These are phyloP conservation scores for Abrostola tripartita DNA, from an alignment of 2,888 invertebrate species.

Conservation along the genomic window DNA sequence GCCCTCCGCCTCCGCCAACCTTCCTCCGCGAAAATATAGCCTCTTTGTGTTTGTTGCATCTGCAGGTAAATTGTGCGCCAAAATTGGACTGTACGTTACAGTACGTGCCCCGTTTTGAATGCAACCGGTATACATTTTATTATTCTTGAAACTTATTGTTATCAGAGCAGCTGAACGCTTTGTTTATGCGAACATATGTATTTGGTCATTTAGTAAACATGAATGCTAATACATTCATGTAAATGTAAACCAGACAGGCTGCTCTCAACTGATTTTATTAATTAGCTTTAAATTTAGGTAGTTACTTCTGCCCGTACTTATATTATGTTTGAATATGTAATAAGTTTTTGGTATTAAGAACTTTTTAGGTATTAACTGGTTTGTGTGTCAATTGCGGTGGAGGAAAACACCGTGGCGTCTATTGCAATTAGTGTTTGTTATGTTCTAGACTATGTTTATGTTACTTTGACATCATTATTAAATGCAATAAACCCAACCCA, in stretches of 20 bases:
- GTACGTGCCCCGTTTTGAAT: constrained; percentile 78
- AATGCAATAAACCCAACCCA: too few relatives aligned
- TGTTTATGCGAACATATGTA: constrained; percentile 51
- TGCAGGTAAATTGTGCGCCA: constrained; percentile 87
- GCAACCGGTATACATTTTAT: constrained; percentile 80
- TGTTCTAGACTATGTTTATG: too few relatives aligned
- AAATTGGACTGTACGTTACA: constrained; percentile 83
- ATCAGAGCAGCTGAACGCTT: constrained; percentile 71
- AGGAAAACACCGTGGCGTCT: too few relatives aligned
- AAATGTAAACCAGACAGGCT: constrained; percentile 20
- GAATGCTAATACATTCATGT: constrained; percentile 41
- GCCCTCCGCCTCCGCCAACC: constrained; percentile 48
- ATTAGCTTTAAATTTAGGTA: background rate
- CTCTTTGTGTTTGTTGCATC: constrained; percentile 88
- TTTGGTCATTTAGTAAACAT: constrained; percentile 51
- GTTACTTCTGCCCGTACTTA: background rate
- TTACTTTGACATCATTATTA: too few relatives aligned
- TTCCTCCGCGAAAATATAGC: constrained; percentile 67
- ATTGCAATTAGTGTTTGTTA: too few relatives aligned
- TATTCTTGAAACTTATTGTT: constrained; percentile 85
- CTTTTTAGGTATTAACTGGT: too few relatives aligned
- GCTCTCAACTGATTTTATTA: constrained; percentile 9
- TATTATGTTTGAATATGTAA: background rate
- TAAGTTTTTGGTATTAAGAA: too few relatives aligned
- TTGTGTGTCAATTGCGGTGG: too few relatives aligned